Base-by-base conservation (phyloP, 1,140 invertebrate species). In the Lanistes nyassanus region DNA sequence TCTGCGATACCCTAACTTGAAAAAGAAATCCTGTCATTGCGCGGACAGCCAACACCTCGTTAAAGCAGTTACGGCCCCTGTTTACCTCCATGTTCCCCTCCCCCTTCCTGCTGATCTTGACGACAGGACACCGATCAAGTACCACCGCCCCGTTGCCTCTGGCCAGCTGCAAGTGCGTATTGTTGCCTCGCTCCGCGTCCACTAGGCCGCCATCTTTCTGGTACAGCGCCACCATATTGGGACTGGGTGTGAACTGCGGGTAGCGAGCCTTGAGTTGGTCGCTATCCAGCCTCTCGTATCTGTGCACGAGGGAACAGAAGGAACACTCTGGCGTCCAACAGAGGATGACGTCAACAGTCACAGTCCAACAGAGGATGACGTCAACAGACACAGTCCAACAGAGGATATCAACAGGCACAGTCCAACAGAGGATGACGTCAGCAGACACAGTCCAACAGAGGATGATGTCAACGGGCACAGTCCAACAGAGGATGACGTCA, bases 141-240 rank as follows among this genome's bases (percentile, higher is more conserved):
- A 88, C 76, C 2, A 80, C 79, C 0, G 87, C 87, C 9, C 87
- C 87, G 37, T 82, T 68, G 7, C 80, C 82, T 26, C 83, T 60
- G 51, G 86, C 87, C 7, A 88, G 80, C 74, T 88, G 87, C n/a
- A 86, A 60, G 73, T 88, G 87, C 1, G 83, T 80, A 58, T 85
- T 73, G 69, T 87, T 88, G 3, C 79, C 82, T 53, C 83, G 55
- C 21, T 85, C 86, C n/a, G 87, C 85, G 73, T 88, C 85, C 29
- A 88, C 86, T 0, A 88, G 78, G 2, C 78, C 87, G 58, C 74
- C 83, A 74, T 85, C 82, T 69, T 81, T 78, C 78, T 88, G 85
- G 76, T 82, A 88, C 1, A 88, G 47, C 7, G 81, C 81, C 16
- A 77, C 72, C 26, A 82, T 79, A 0, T 75, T 81, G 23, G 82